Conservation (phyloP, 1,140 invertebrate genomes). For the Globodera rostochiensis region DNA sequence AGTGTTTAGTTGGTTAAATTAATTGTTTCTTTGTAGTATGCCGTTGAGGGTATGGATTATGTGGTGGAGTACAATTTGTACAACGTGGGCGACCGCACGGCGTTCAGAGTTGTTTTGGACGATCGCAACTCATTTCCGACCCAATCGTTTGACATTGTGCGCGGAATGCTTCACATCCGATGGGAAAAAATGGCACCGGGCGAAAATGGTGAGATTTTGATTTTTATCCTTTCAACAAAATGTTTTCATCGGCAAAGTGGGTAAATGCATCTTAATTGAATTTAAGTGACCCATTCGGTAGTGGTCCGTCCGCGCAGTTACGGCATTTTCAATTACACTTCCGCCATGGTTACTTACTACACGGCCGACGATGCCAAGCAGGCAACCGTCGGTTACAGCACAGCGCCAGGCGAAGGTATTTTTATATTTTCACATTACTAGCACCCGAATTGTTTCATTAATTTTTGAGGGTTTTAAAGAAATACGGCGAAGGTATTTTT, state of each 20-base stretch:
- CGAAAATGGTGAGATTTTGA: slow-evolving; percentile 36
- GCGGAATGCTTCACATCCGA: slow-evolving; percentile 59
- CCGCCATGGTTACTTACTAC: slow-evolving; percentile 87
- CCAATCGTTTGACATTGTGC: slow-evolving; percentile 63
- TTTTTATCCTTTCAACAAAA: background rate
- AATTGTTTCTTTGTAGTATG: slow-evolving; percentile 74
- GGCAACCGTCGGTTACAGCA: slow-evolving; percentile 77
- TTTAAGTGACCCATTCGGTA: slow-evolving; percentile 77
- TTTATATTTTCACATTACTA: background rate
- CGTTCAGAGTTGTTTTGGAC: slow-evolving; percentile 61
- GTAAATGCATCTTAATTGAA: background rate
- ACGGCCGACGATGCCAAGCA: slow-evolving; percentile 71
- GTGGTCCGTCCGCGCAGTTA: slow-evolving; percentile 84
- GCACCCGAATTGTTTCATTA: background rate
- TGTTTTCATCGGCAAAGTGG: background rate
- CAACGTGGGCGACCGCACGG: slow-evolving; percentile 69
- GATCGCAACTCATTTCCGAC: slow-evolving; percentile 64
- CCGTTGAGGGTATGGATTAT: slow-evolving; percentile 97
- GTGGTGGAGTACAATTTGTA: slow-evolving; percentile 79
- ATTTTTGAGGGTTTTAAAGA: no score
- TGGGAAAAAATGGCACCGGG: slow-evolving; percentile 51
- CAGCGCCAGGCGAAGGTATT: slow-evolving; percentile 89
- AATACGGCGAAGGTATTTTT: slow-evolving; percentile 79
- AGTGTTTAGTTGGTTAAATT: background rate
- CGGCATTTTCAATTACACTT: slow-evolving; percentile 95